Conservation (phyloP, 2,888 invertebrate genomes). For the Arenicola marina region DNA sequence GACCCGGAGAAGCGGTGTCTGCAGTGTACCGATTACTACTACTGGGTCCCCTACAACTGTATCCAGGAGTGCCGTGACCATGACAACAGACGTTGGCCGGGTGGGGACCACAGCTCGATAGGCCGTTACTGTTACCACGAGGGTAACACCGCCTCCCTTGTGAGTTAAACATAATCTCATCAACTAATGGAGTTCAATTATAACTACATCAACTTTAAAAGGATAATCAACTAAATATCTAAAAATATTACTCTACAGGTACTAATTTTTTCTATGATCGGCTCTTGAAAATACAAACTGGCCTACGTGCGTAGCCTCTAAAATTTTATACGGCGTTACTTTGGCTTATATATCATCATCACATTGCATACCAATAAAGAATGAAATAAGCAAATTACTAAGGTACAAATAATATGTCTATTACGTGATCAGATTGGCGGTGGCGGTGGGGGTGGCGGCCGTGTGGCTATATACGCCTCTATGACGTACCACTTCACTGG, state of each 20-base stretch:
- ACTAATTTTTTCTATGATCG: too few relatives aligned
- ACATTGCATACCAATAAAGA: too few relatives aligned
- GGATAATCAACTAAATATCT: too few relatives aligned
- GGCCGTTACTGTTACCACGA: constrained; percentile 4
- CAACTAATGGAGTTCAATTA: too few relatives aligned
- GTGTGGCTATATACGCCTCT: constrained; percentile 18
- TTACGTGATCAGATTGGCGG: not conserved
- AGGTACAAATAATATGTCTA: not conserved
- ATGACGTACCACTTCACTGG: constrained; percentile 36
- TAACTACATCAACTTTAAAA: too few relatives aligned
- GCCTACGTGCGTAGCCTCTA: too few relatives aligned
- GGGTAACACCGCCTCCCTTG: too few relatives aligned
- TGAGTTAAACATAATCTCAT: too few relatives aligned
- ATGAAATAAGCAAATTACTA: not conserved
- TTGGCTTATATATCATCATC: too few relatives aligned
- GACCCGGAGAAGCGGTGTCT: not conserved
- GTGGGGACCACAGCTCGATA: not conserved
- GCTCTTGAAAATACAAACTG: too few relatives aligned
- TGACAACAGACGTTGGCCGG: not conserved
- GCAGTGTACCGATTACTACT: constrained; percentile 1
- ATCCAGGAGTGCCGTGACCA: not conserved
- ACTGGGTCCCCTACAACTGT: constrained; percentile 10
- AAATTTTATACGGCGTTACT: too few relatives aligned
- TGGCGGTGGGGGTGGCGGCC: constrained; percentile 16
- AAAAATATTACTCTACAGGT: too few relatives aligned